phyloP scores from a whole-genome alignment of 1,140 invertebrate genomes.

The Cryptotermes secundus region DNA sequence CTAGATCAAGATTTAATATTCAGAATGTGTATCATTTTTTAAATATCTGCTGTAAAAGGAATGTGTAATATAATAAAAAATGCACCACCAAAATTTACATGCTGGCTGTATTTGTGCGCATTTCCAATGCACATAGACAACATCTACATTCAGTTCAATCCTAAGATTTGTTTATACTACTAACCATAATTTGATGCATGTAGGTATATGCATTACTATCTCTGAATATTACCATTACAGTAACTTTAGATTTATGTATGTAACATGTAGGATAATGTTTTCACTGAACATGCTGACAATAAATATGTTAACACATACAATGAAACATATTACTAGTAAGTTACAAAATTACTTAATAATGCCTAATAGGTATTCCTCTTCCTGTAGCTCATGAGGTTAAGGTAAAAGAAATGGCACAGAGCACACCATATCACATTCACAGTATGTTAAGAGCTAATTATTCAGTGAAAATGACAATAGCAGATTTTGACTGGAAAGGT shows the following conservation, averaged over 20 bases:
- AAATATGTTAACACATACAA: background rate
- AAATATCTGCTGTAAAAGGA: background rate
- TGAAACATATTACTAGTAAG: no score
- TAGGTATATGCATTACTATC: background rate
- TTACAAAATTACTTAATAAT: no score
- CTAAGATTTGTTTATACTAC: background rate
- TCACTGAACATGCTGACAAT: background rate
- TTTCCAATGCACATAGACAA: background rate
- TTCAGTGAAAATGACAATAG: no score
- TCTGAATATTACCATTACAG: background rate
- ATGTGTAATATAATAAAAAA: background rate
- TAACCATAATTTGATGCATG: background rate
- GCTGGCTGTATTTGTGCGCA: background rate
- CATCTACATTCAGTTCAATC: background rate
- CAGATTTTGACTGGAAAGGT: no score
- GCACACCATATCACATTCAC: no score
- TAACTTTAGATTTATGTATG: background rate
- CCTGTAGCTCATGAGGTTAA: no score
- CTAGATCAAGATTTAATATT: background rate
- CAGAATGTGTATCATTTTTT: background rate
- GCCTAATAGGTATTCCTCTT: no score
- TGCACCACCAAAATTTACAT: background rate
- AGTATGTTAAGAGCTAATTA: no score
- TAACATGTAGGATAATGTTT: background rate
- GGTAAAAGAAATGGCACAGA: no score